Evolutionary conservation across 2,888 invertebrate genomes (phyloP).

Genomic region (Melinaea marsaeus): DNA sequence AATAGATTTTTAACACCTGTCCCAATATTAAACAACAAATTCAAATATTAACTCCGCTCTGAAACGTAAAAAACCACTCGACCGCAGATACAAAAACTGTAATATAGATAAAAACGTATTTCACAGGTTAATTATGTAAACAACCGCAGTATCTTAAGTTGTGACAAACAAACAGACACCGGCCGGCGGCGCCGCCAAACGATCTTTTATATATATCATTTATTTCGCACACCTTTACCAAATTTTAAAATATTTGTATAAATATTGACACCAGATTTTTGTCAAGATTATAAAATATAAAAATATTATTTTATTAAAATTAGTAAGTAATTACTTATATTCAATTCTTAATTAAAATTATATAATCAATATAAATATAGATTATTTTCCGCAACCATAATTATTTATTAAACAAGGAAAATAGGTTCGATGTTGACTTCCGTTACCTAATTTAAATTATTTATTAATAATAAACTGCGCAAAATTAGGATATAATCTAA

Average conservation of each 20-base stretch:
- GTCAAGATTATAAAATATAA: too few relatives aligned
- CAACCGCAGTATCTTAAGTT: slow-evolving; percentile 46
- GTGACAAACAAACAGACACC: slow-evolving; percentile 47
- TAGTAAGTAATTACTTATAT: too few relatives aligned
- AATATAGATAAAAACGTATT: slow-evolving; percentile 32
- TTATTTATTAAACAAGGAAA: background rate
- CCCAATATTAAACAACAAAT: too few relatives aligned
- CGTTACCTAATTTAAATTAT: background rate
- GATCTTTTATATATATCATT: slow-evolving; percentile 46
- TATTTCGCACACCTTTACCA: slow-evolving; percentile 68
- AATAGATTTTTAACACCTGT: too few relatives aligned
- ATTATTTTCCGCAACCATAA: background rate
- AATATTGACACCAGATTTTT: slow-evolving; percentile 31
- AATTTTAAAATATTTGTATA: slow-evolving; percentile 54
- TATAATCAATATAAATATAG: background rate
- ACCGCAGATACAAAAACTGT: slow-evolving; percentile 6
- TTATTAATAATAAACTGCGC: too few relatives aligned
- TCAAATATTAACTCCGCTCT: background rate
- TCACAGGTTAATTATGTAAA: slow-evolving; percentile 53
- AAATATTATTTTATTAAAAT: too few relatives aligned
- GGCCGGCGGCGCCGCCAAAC: slow-evolving; percentile 61
- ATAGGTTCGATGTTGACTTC: background rate
- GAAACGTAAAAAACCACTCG: background rate
- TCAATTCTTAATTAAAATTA: background rate
- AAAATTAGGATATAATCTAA: background rate